phyloP scores from a whole-genome alignment of 2,797 vertebrate genomes.

The Sebastes hopkinsi region DNA sequence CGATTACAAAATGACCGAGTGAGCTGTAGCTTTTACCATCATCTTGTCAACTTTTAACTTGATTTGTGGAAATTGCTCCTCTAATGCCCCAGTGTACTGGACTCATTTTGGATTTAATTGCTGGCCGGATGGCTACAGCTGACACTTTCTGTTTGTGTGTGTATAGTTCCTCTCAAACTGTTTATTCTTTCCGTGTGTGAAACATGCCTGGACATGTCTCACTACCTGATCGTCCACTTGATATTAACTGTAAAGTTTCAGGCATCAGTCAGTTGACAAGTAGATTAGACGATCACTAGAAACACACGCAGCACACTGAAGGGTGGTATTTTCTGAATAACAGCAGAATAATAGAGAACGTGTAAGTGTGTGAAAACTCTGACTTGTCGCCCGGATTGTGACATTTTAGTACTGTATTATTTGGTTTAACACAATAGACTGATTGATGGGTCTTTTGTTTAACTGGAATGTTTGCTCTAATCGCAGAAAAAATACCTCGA shows the following conservation, averaged over 20 bases:
- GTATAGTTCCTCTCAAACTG: neutral
- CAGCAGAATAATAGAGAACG: neutral
- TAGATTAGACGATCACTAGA: neutral
- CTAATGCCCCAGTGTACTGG: constrained; percentile 11
- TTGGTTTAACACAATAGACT: neutral
- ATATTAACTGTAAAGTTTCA: neutral
- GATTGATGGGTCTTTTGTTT: neutral
- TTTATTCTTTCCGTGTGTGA: neutral
- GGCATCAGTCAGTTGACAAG: neutral
- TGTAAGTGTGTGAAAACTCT: neutral
- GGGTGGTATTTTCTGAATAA: neutral
- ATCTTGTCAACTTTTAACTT: neutral
- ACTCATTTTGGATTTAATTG: constrained; percentile 49
- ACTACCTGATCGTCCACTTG: neutral
- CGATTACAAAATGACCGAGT: neutral
- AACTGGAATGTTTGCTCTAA: constrained; percentile 4
- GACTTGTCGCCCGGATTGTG: neutral
- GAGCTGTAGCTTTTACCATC: neutral
- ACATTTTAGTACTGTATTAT: neutral
- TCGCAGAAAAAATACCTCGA: constrained; percentile 5
- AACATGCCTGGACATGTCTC: constrained; percentile 26
- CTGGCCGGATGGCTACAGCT: neutral
- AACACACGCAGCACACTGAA: neutral
- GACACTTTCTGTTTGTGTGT: neutral
- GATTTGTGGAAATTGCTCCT: neutral